Evolutionary conservation across 2,888 invertebrate genomes (phyloP), one percentile per base, ranked within the genome.

Genomic region (Chironomus riparius): DNA sequence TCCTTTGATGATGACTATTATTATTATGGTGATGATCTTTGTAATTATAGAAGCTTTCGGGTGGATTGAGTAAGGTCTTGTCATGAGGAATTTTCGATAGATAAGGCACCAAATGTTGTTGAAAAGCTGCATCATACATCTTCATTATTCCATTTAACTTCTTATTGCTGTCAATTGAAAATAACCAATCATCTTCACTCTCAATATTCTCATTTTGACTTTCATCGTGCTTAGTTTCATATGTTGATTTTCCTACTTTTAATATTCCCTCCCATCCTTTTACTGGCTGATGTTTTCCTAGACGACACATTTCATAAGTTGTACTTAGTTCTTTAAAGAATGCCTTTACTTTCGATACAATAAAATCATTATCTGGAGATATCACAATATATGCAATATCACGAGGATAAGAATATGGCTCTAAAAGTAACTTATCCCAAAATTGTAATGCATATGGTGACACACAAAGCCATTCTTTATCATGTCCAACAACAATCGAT

Each of bases 381-480:
- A 99, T 89, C 6, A 98, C 95, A 56, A 98, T 88, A 83, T 98
- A 99, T 24, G 94, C 95, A 1, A 99, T 91, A 83, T 99, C 98
- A 47, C 98, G 87, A 4, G 95, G 89, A 81, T 94, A 94, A n/a
- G 97, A 93, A 83, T 96, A 97, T 0, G 99, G 99, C 83, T 98
- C 98, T 12, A 99, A 86, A n/a, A 94, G 86, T n/a, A 98, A 87
- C 80, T 95, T 92, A 83, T 99, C 98, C 98, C 98, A 98, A 83
- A 94, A 95, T 77, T 93, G 91, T 62, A 98, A 87, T 70, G 97
- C 94, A 82, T 95, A 93, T 0, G 98, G 98, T n/a, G 97, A 94
- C 61, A 97, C 86, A 5, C 95, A 92, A 68, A 98, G 86, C 94
- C 97, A 96, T 82, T 98, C 98, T 80, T 94, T 92, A 81, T 98